These are phyloP conservation scores for Crypturellus tataupa DNA, from an alignment of 2,797 vertebrate genomes.

Conservation along the genomic window DNA sequence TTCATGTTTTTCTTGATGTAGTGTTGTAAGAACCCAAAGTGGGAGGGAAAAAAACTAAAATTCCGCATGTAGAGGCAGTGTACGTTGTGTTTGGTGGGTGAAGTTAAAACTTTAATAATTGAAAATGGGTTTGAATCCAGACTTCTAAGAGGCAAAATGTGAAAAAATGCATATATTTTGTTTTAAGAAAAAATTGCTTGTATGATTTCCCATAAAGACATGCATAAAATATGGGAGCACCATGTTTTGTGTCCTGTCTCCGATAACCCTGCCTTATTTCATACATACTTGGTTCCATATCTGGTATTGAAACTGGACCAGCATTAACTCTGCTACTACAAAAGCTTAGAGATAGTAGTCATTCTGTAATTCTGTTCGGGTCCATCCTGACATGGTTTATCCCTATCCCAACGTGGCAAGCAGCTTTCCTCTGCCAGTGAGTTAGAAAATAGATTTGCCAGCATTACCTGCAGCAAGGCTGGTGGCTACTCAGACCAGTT, in stretches of 20 bases:
- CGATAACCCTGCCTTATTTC: slow-evolving; percentile 3
- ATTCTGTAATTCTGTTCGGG: not conserved
- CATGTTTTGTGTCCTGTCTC: not conserved
- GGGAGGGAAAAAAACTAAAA: not conserved
- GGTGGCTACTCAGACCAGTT: not conserved
- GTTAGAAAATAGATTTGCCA: not conserved
- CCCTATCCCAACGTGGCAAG: not conserved
- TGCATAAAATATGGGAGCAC: not conserved
- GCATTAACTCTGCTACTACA: not conserved
- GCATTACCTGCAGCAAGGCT: not conserved
- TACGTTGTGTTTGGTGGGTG: not conserved
- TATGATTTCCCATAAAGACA: not conserved
- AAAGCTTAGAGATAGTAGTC: not conserved
- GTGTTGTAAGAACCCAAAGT: not conserved
- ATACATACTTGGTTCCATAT: not conserved
- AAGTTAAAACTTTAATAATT: not conserved
- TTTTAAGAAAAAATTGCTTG: not conserved
- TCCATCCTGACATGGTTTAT: rapidly evolving
- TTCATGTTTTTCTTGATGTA: not conserved
- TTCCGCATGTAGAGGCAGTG: rapidly evolving
- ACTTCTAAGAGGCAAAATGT: slow-evolving; percentile 5
- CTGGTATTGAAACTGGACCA: not conserved
- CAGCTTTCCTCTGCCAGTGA: not conserved
- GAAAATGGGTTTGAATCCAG: not conserved
- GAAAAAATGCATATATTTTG: not conserved